A percentile compares a stretch with the other conserved stretches of the same genome.
Evolutionary conservation across 1,140 invertebrate species (phyloP).

Genomic region (Drosophila lowei): DNA sequence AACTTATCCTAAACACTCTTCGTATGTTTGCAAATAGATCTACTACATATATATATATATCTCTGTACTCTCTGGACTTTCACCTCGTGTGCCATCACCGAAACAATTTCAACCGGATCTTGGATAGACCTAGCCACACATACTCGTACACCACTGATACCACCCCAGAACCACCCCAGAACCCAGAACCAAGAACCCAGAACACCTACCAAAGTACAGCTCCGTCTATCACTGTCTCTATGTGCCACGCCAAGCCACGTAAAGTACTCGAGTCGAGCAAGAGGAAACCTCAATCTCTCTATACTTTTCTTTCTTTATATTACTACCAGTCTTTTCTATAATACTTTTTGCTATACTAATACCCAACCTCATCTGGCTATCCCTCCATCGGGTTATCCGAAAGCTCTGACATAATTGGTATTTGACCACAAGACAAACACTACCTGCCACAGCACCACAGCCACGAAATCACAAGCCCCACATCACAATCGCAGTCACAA

Average conservation of each 20-base stretch:
- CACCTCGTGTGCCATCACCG: constrained; percentile 44
- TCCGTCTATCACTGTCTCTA: background rate
- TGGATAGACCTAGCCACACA: constrained; percentile 63
- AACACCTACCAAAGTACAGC: constrained; percentile 9
- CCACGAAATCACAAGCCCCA: constrained; percentile 3
- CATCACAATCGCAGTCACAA: constrained; percentile 19
- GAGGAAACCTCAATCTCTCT: constrained; percentile 18
- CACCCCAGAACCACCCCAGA: background rate
- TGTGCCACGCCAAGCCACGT: constrained; percentile 17
- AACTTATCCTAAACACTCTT: constrained; percentile 56
- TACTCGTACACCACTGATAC: constrained; percentile 25
- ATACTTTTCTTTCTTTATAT: constrained; percentile 38
- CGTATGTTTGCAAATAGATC: constrained; percentile 71
- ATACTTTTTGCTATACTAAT: constrained; percentile 25
- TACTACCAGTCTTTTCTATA: constrained; percentile 34
- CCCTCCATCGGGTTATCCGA: constrained; percentile 25
- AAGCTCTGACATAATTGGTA: constrained; percentile 79
- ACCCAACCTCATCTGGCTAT: constrained; percentile 22
- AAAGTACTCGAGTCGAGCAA: constrained; percentile 31
- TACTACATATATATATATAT: constrained; percentile 29
- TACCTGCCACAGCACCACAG: background rate
- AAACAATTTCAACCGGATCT: constrained; percentile 59
- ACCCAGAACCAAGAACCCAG: constrained; percentile 9
- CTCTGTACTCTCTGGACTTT: constrained; percentile 55
- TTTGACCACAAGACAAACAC: constrained; percentile 53